Evolutionary conservation across 2,797 vertebrate species (phyloP).

Genomic region (Heliangelus exortis): DNA sequence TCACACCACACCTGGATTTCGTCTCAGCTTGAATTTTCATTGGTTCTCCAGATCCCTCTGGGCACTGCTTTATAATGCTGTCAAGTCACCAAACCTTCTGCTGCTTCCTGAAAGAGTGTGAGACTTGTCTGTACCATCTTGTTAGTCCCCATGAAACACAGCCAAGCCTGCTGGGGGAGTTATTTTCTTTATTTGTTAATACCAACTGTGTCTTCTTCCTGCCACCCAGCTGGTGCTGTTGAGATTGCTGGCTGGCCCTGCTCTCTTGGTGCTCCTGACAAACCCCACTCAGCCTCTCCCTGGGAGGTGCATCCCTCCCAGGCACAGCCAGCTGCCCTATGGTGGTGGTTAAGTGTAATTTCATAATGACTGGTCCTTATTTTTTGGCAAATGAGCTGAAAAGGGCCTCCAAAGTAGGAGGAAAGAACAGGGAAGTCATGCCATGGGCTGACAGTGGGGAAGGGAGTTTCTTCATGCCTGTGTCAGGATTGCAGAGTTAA

Average conservation of each 20-base stretch:
- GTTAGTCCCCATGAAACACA: background rate
- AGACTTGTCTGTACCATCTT: background rate
- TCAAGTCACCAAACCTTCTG: background rate
- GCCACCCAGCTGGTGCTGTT: background rate
- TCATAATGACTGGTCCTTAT: background rate
- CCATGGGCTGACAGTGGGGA: background rate
- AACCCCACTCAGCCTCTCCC: background rate
- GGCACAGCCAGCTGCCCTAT: background rate
- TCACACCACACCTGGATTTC: background rate
- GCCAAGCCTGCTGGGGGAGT: background rate
- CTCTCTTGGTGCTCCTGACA: background rate
- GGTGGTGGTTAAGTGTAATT: background rate
- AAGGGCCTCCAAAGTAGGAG: background rate
- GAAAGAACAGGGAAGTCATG: background rate
- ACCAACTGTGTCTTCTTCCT: constrained; percentile 1
- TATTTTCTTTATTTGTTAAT: background rate
- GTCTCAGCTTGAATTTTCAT: background rate
- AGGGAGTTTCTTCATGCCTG: background rate
- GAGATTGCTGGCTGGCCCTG: background rate
- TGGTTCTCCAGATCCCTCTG: background rate
- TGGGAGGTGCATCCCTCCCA: background rate
- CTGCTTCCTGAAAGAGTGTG: background rate
- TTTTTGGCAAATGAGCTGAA: background rate
- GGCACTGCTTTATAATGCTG: background rate
- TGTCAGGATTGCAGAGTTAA: background rate